Evolutionary conservation across 2,888 invertebrate genomes (phyloP), one percentile per base, ranked within the genome.

Genomic region (Thymelicus sylvestris): DNA sequence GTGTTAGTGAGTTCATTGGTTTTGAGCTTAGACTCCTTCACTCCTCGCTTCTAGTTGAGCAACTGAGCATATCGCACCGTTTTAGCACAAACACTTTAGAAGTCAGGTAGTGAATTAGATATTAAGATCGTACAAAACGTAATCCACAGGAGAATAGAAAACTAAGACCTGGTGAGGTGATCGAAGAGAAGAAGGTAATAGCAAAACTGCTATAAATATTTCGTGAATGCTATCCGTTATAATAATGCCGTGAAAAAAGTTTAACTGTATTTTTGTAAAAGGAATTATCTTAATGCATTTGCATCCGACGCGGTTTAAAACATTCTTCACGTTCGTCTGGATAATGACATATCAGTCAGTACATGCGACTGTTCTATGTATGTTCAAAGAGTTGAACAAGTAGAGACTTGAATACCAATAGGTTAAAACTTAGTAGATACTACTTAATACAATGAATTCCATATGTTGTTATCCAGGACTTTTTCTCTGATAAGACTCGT

Each of bases 141-240:
- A 93, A 93, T 93, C 88, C 92, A 93, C 94, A 94, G 97, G 97
- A 97, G 93, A 95, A 96, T 96, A 97, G 97, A 95, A 97, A 97
- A 96, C 97, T 98, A 94, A 97, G 98, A 89, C 98, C 98, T 82
- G 98, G 98, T 94, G 98, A 98, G 96, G 97, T 98, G 94, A 94
- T 97, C 94, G 97, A 97, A 95, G 98, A 98, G 90, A 97, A 97
- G 95, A 97, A 97, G 98, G 98, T 98, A 97, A 97, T 88, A 89
- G 85, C 83, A 84, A 87, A 81, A 85, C 84, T 82, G 87, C 86
- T 89, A 86, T 86, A 85, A 87, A 82, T 81, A 83, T 86, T 87
- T 84, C 87, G 85, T 92, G 92, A 91, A 93, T 93, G 93, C 92
- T 93, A 88, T 87, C 83, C 88, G 88, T 90, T 85, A 88, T 86